Conservation (phyloP, 2,113 vertebrate species). For the Mesitornis unicolor region DNA sequence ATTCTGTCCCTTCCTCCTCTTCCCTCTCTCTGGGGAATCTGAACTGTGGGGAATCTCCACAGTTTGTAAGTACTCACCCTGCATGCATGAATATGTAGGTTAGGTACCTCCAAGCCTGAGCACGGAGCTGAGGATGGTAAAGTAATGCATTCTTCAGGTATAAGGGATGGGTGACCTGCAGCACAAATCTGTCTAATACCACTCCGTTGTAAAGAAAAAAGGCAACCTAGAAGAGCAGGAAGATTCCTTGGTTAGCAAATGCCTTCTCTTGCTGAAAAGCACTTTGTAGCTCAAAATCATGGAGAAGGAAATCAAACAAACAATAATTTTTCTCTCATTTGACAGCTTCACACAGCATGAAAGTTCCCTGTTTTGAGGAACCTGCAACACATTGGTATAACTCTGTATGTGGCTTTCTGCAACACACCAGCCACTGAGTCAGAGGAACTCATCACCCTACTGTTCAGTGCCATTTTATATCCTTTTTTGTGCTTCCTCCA, state of each 20-base stretch:
- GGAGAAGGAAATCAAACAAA: not conserved
- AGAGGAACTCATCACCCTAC: not conserved
- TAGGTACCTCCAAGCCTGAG: conserved; percentile 93
- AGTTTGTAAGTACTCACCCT: conserved; percentile 81
- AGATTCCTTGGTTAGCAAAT: conserved; percentile 12
- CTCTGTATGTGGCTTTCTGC: not conserved
- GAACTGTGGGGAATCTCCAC: not conserved
- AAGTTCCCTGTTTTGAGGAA: not conserved
- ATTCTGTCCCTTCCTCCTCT: not conserved
- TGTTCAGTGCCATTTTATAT: not conserved
- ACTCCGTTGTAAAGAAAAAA: conserved; percentile 94
- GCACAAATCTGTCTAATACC: conserved; percentile 87
- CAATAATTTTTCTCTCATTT: not conserved
- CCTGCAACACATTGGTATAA: not conserved
- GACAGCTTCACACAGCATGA: not conserved
- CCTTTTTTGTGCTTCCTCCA: not conserved
- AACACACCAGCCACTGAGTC: not conserved
- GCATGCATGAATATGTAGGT: conserved; percentile 98
- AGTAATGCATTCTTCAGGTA: conserved; percentile 90
- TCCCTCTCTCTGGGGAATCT: not conserved
- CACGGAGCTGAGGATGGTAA: conserved; percentile 92
- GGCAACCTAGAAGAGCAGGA: conserved; percentile 77
- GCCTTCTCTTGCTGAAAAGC: not conserved
- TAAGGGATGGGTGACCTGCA: conserved; percentile 90
- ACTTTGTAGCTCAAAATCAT: not conserved